Evolutionary conservation across 1,140 invertebrate species (phyloP), one percentile per base, ranked within the genome.

Genomic region (Apolygus lucorum): DNA sequence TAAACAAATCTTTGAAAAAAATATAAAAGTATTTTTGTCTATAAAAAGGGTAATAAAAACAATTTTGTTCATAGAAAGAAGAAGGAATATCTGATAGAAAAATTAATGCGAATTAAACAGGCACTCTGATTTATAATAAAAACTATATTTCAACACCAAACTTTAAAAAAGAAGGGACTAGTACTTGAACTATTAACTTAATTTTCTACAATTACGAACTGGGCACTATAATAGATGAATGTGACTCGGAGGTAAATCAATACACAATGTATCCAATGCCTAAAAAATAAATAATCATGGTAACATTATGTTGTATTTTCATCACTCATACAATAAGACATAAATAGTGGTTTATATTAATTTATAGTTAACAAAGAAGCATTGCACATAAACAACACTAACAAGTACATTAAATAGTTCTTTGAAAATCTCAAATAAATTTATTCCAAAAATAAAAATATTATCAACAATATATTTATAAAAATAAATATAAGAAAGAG

Each of bases 301-400:
- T 70, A 70, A 70, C 69, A 70, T 69, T 69, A 26, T 67, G 69
- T 67, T 67, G 69, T 70, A 28, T 49, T 63, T 22, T 63, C 24
- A 70, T 70, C 69, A 70, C 69, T 67, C 64, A 70, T 65, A 66
- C 54, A 24, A 69, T 69, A 67, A 70, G 69, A 70, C 69, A 66
- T 70, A 69, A 69, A 49, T 49, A 54, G 69, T 70, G 52, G 49
- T 70, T 67, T 34, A 21, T 66, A 52, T 62, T 63, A 70, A 70
- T 70, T 70, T 63, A 70, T 63, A 70, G 65, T 70, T 70, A 70
- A 70, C 69, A 67, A 70, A 70, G 63, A 70, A 70, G 69, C 69
- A 70, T 70, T 70, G 69, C 69, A 70, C 69, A 70, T 70, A 67
- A 70, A 70, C 69, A 70, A 70, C 69, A 70, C 69, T 70, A 70